Evolutionary conservation across 2,888 invertebrate species (phyloP), one percentile per base, ranked within the genome.

Genomic region (Melinaea marsaeus): DNA sequence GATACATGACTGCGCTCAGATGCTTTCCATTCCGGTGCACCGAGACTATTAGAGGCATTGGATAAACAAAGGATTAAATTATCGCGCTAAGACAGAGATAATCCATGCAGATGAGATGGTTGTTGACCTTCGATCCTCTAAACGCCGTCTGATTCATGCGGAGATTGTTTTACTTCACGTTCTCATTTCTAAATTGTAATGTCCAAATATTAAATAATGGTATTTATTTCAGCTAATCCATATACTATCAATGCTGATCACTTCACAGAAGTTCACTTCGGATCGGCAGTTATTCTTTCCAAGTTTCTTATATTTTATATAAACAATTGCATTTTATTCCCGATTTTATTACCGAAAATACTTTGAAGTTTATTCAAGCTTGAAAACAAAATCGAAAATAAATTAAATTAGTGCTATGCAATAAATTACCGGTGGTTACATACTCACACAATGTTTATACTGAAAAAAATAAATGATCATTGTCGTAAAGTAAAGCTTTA

Each of bases 31-130:
- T 83, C 79, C 83, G 83, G 80, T 81, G 83, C 85, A 82, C 71
- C 79, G 78, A 74, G 81, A 83, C 87, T 87, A 88, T 89, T 87
- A 88, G 84, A 85, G 79, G 83, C 86, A 80, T 85, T 86, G 86
- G 82, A 86, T 88, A 89, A 88, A 89, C 88, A 89, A 85, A 85
- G 84, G 88, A 88, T 89, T 88, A 89, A 88, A 86, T 88, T 85
- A 87, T 86, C 85, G 85, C 82, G 81, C 83, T 84, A 86, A 87
- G 85, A 85, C 84, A 72, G 84, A 83, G 86, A 85, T 88, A 86
- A 88, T 88, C 88, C 88, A 80, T 80, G 82, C 86, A 87, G 85
- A 86, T 86, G 86, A 85, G 85, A 74, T 86, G 88, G 88, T 86
- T 86, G 86, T 86, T 86, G 84, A 87, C 88, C 87, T 88, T 83